These are phyloP conservation scores for Graptemys geographica DNA, from an alignment of 2,797 vertebrate genomes.

Conservation along the genomic window DNA sequence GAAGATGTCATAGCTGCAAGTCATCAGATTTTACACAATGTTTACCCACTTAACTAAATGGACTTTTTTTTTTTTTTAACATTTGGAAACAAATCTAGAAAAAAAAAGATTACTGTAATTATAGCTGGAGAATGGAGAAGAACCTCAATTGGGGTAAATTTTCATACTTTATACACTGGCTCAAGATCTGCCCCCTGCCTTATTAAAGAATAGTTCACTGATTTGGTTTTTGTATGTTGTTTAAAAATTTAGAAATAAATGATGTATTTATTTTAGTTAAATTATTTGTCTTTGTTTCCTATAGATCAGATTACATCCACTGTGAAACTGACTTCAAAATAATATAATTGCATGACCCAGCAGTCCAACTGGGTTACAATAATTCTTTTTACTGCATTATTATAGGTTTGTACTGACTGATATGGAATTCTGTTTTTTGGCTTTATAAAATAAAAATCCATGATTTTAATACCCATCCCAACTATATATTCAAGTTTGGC, in stretches of 20 bases:
- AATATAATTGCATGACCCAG: not conserved
- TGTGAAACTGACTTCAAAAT: not conserved
- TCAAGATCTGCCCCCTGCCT: not conserved
- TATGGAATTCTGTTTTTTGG: not conserved
- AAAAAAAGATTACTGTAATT: not conserved
- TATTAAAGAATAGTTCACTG: fast-evolving
- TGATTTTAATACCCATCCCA: not conserved
- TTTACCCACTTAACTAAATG: not conserved
- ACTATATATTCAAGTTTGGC: not conserved
- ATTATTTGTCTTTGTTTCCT: not conserved
- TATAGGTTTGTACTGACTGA: not conserved
- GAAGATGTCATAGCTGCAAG: not conserved
- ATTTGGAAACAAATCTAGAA: fast-evolving
- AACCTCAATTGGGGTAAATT: not conserved
- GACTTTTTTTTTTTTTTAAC: not conserved
- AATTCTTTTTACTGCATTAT: fast-evolving
- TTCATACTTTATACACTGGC: fast-evolving
- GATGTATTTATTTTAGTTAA: not conserved
- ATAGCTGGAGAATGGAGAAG: not conserved
- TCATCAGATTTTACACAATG: not conserved
- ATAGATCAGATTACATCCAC: not conserved
- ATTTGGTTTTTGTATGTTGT: not conserved
- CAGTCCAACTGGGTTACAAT: not conserved
- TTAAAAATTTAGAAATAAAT: not conserved
- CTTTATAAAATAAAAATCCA: not conserved